Evolutionary conservation across 2,888 invertebrate genomes (phyloP).

Genomic region (Seira ritae): DNA sequence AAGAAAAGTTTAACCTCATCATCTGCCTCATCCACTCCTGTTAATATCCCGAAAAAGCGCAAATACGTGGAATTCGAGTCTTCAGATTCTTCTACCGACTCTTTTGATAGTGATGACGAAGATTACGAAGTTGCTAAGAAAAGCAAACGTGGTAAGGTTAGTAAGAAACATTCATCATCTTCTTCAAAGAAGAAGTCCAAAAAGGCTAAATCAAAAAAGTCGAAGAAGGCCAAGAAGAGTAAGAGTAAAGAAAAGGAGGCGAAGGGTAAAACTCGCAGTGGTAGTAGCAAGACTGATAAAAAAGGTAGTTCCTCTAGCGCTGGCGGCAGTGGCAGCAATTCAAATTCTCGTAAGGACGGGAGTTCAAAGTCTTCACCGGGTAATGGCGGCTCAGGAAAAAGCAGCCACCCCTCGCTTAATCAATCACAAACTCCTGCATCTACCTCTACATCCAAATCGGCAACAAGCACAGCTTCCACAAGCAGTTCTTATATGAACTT

Average conservation of each 20-base stretch:
- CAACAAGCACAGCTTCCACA: too few species aligned
- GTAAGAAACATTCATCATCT: slow-evolving; percentile 32
- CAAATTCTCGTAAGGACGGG: too few species aligned
- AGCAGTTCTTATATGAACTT: too few species aligned
- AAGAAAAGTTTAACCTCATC: too few species aligned
- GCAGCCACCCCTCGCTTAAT: too few species aligned
- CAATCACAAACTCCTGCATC: too few species aligned
- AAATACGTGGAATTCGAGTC: slow-evolving; percentile 5
- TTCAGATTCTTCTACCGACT: slow-evolving; percentile 19
- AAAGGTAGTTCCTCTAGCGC: too few species aligned
- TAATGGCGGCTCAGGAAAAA: too few species aligned
- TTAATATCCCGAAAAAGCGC: slow-evolving; percentile 37
- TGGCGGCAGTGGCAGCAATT: too few species aligned
- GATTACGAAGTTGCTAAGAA: slow-evolving; percentile 13
- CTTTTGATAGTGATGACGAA: slow-evolving; percentile 17
- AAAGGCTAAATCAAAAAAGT: slow-evolving; percentile 42
- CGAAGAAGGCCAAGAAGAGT: slow-evolving; percentile 46
- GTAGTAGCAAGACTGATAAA: background rate
- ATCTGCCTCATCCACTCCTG: background rate
- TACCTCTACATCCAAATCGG: too few species aligned
- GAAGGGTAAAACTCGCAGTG: background rate
- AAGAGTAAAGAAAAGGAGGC: slow-evolving; percentile 7
- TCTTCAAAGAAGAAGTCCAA: slow-evolving; percentile 42
- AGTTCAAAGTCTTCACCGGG: too few species aligned
- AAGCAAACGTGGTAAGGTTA: background rate